Conservation (phyloP, 2,113 vertebrate genomes). For the Callipepla squamata region DNA sequence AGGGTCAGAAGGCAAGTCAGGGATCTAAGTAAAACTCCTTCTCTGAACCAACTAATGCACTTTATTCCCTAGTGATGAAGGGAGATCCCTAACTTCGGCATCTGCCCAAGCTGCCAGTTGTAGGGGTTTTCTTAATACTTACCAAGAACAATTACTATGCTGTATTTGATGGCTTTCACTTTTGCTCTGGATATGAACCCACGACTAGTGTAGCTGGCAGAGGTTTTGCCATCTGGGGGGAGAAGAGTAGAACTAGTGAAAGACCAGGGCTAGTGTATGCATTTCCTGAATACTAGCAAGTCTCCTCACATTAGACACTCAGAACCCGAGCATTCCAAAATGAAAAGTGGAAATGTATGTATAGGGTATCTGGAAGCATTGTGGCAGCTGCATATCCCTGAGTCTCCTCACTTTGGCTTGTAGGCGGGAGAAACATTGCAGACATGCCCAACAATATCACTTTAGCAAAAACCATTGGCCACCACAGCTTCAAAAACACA, state of each 20-base stretch:
- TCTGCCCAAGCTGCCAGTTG: neutral
- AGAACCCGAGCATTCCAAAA: neutral
- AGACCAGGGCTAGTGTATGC: too few species aligned
- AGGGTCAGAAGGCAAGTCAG: neutral
- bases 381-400: neutral
- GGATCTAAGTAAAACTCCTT: neutral
- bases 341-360: neutral
- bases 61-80: neutral
- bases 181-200: slow-evolving; percentile 79
- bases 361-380: neutral
- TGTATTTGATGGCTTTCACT: slow-evolving; percentile 82
- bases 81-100: neutral
- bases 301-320: neutral
- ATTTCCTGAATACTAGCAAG: neutral
- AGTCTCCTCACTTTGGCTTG: neutral
- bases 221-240: slow-evolving; percentile 73
- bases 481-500: neutral
- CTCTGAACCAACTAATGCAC: neutral
- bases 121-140: slow-evolving; percentile 19
- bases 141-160: slow-evolving; percentile 79
- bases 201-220: slow-evolving; percentile 65
- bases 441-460: neutral
- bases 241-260: neutral
- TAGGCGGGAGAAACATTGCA: neutral
- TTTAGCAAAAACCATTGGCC: neutral